Evolutionary conservation across 2,888 invertebrate genomes (phyloP).

Genomic region (Drosophila macrospina): DNA sequence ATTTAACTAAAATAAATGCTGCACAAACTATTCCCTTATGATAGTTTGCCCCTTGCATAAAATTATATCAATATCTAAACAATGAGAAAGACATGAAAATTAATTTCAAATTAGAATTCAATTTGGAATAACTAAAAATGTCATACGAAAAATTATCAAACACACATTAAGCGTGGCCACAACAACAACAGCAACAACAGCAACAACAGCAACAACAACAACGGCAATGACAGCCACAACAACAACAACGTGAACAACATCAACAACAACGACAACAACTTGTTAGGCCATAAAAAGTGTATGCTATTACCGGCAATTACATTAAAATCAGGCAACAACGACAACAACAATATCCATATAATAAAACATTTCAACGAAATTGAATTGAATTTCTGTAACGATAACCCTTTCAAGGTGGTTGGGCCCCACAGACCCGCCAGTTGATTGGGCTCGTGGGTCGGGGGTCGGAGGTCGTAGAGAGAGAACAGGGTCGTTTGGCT

Average conservation of each 20-base stretch:
- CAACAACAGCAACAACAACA: no score
- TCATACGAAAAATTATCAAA: slow-evolving; percentile 48
- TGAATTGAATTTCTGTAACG: slow-evolving; percentile 65
- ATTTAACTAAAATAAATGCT: not conserved
- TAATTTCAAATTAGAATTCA: slow-evolving; percentile 61
- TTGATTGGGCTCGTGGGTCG: not conserved
- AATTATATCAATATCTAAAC: slow-evolving; percentile 21
- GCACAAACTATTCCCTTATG: not conserved
- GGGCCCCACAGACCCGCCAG: not conserved
- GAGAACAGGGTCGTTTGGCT: slow-evolving; percentile 7
- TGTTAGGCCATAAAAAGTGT: slow-evolving; percentile 65
- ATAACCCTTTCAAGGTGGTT: slow-evolving; percentile 64
- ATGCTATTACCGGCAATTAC: slow-evolving; percentile 69
- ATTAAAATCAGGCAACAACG: slow-evolving; percentile 65
- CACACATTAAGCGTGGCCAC: slow-evolving; percentile 47
- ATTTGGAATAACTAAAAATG: slow-evolving; percentile 49
- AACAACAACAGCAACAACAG: slow-evolving; percentile 5
- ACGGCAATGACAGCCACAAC: not conserved
- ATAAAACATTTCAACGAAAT: slow-evolving; percentile 73
- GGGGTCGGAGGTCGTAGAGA: not conserved
- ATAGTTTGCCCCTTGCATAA: slow-evolving; percentile 7
- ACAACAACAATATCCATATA: slow-evolving; percentile 55
- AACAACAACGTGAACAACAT: slow-evolving; percentile 13
- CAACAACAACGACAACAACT: slow-evolving; percentile 41
- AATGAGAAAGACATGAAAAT: slow-evolving; percentile 34